Base-by-base conservation (phyloP, 2,888 invertebrate species). In the Idaea biselata region DNA sequence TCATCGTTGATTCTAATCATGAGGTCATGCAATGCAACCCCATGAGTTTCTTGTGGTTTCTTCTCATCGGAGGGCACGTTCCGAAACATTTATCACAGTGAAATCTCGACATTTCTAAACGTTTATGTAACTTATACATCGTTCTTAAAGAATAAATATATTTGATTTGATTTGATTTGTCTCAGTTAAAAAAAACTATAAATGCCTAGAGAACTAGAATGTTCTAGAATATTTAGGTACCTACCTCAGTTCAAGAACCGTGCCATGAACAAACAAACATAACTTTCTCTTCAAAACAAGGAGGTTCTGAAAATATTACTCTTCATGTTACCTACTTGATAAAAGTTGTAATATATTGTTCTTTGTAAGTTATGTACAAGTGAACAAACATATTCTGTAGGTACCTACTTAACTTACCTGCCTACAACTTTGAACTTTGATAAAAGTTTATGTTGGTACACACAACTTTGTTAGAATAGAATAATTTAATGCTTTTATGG, bases 301-400 rank as follows among this genome's bases (percentile, higher is more conserved):
- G 25, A 31, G 61, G 60, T 62, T 65, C 59, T 17, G 56, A 64
- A 60, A 65, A 69, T 65, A 63, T 63, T 69, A 64, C 58, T 65
- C 64, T 61, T 68, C 63, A 60, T 60, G 44, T 44, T 44, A 44
- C 44, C 44, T 44, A 44, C 44, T 44, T 44, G 44, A 44, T 44
- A 44, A 44, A 44, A 44, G 44, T 44, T 44, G 8, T 44, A 44
- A 44, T 44, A 44, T 44, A 44, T 44, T 44, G 44, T 44, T 44
- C 44, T 44, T 44, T 44, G 44, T 44, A 44, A 44, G 44, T 44
- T 44, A 44, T 44, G 44, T 44, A 44, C 44, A 44, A 44, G 44
- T 44, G 44, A 44, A 8, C 44, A 44, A 44, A 44, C 44, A 44
- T 44, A 14, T 44, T 44, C 44, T 44, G 14, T 44, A 14, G 8